Base-by-base conservation (phyloP, 2,888 invertebrate genomes). In the Lithophane semibrunnea region DNA sequence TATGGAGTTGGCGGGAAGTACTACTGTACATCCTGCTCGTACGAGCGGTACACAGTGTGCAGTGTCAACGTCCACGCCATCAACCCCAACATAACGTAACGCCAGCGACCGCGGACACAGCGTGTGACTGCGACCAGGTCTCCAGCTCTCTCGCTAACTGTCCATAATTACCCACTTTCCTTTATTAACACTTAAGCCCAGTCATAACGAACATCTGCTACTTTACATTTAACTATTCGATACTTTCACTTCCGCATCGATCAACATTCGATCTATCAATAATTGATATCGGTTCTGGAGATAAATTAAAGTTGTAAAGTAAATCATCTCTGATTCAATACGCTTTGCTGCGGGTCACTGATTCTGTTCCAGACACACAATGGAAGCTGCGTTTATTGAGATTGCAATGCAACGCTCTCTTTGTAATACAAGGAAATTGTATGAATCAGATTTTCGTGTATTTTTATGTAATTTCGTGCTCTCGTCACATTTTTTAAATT, bases 181-280 rank as follows among this genome's bases (percentile, higher is more conserved):
- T 56, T 74, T 66, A 66, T 61, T 10, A 61, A 29, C 16, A 16
- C 5, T 29, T 16, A 24, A 52, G 21, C 24, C 76, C 58, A 65
- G 42, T 78, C 47, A 56, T 82, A 37, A 52, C 44, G 49, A 75
- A 60, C 68, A 75, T 60, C 82, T 82, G 77, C 82, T 75, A 18
- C 70, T 54, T 54, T 67, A 67, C 18, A 71, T 71, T 69, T 7
- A 69, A 56, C 21, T 47, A 56, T 44, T 54, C 13, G 9, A 8
- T 18, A 70, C 82, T 82, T 80, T 80, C 80, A 82, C 80, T 80
- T 82, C 65, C 61, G 61, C 47, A 29, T 37, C 77, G 24, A 29
- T n/a, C 64, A 65, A 29, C 61, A 75, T 18, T 49, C 75, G 13
- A 44, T n/a, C 58, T 52, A 54, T 69, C 54, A 60, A 66, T 77